phyloP scores from a whole-genome alignment of 1,140 invertebrate species.

The Schlechtendalia chinensis region DNA sequence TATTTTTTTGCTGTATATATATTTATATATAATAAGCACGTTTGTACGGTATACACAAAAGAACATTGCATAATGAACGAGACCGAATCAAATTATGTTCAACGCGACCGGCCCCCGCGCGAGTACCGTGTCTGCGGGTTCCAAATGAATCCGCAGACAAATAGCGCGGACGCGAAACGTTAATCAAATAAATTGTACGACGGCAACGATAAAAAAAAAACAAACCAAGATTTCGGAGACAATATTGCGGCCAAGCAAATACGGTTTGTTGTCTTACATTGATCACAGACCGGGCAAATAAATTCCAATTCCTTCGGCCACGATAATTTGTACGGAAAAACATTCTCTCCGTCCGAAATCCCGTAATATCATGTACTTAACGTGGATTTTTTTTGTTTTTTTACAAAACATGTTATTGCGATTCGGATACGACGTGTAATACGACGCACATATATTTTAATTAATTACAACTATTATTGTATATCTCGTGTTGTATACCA shows the following conservation, averaged over 20 bases:
- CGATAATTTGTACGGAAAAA: not conserved
- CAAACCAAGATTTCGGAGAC: slow-evolving; percentile 23
- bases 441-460: too few species aligned
- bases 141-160: slow-evolving; percentile 34
- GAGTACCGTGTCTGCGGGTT: not conserved
- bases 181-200: slow-evolving; percentile 39
- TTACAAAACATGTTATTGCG: not conserved
- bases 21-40: slow-evolving; percentile 22
- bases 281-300: slow-evolving; percentile 18
- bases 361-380: too few species aligned
- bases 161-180: slow-evolving; percentile 17
- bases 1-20: too few species aligned
- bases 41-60: slow-evolving; percentile 32
- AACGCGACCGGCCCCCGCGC: not conserved
- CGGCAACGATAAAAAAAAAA: not conserved
- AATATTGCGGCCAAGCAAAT: not conserved
- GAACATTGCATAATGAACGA: slow-evolving; percentile 32
- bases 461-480: too few species aligned
- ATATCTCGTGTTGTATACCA: too few species aligned
- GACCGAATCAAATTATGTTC: slow-evolving; percentile 38
- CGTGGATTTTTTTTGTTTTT: too few species aligned
- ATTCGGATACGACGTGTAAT: too few species aligned
- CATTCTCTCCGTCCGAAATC: too few species aligned
- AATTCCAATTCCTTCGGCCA: not conserved
- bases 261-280: slow-evolving; percentile 38